These are phyloP conservation scores for Nycticorax nycticorax DNA, from an alignment of 2,113 vertebrate species.

Conservation along the genomic window DNA sequence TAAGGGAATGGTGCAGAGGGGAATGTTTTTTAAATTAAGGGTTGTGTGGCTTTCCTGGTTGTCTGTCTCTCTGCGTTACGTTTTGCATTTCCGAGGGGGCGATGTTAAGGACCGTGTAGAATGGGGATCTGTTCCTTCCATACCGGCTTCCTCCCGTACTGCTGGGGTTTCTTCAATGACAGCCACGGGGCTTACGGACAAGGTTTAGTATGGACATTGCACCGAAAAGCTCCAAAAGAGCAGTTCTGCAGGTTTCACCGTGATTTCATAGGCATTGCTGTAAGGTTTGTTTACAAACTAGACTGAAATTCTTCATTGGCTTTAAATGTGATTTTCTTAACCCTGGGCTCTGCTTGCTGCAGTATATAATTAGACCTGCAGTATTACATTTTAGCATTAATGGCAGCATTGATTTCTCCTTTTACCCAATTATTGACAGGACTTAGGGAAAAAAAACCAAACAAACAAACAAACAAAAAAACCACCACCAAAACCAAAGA, in stretches of 20 bases:
- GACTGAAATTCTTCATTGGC: background rate
- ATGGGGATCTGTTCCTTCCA: fast-evolving
- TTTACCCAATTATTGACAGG: background rate
- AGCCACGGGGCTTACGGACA: no score
- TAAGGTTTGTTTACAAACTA: background rate
- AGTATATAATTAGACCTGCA: background rate
- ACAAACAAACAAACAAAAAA: no score
- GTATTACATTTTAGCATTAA: background rate
- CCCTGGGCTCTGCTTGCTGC: background rate
- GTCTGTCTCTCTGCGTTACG: background rate
- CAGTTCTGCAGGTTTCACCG: background rate
- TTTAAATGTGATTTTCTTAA: background rate
- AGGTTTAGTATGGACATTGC: background rate
- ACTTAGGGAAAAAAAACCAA: background rate
- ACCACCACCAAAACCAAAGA: no score
- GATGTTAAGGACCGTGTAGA: background rate
- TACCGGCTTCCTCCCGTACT: background rate
- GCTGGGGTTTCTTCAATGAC: background rate
- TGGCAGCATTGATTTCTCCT: background rate
- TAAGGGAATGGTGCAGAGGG: background rate
- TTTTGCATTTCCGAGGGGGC: background rate
- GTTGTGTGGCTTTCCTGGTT: background rate
- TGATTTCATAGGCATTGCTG: background rate
- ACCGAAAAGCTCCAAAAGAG: background rate
- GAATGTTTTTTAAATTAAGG: background rate